These are phyloP conservation scores for Polymixis flavicincta DNA, from an alignment of 2,888 invertebrate species.

Conservation along the genomic window DNA sequence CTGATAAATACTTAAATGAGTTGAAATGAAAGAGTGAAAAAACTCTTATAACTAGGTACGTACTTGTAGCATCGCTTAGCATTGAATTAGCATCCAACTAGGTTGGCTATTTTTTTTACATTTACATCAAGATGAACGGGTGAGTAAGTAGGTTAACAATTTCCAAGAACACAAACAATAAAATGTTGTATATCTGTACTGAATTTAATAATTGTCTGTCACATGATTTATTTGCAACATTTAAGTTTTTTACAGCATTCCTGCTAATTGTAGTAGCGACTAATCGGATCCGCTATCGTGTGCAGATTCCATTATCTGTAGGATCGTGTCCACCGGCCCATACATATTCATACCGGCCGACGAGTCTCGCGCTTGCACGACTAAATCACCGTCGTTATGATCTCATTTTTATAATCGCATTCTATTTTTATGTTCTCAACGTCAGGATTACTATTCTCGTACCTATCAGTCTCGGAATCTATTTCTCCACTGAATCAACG, in stretches of 20 bases:
- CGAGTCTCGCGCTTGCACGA: conserved; percentile 75
- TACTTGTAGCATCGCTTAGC: background rate
- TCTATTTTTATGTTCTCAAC: conserved; percentile 32
- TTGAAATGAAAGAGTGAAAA: background rate
- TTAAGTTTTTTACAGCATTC: conserved; percentile 69
- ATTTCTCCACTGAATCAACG: conserved; percentile 82
- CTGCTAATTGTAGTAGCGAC: conserved; percentile 83
- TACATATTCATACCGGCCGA: conserved; percentile 86
- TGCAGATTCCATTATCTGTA: conserved; percentile 88
- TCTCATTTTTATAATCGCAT: conserved; percentile 65
- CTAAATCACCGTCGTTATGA: conserved; percentile 77
- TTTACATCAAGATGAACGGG: background rate
- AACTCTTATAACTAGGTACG: too few relatives aligned
- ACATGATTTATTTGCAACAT: conserved; percentile 42
- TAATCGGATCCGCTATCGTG: conserved; percentile 86
- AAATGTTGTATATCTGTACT: background rate
- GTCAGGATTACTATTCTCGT: conserved; percentile 56
- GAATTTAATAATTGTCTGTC: too few relatives aligned
- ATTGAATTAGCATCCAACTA: background rate
- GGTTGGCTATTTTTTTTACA: background rate
- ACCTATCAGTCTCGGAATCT: conserved; percentile 74
- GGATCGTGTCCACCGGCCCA: conserved; percentile 83
- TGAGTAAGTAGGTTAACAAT: background rate
- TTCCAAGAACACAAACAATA: background rate
- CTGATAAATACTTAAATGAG: background rate